Conservation (phyloP, 2,888 invertebrate species). For the Hermodice carunculata region DNA sequence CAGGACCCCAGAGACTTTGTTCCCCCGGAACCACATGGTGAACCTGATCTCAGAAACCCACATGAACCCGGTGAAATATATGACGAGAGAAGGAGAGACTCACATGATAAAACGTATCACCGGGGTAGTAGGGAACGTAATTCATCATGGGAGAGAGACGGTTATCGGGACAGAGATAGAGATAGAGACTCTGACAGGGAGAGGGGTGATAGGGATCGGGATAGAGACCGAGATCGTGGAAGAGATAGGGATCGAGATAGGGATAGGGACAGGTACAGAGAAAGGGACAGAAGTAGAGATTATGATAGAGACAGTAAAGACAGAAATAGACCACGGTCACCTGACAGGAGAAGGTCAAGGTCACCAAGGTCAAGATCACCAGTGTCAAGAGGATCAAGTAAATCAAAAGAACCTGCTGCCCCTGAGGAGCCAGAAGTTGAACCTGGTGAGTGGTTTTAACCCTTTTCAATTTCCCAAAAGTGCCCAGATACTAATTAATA, state of each 20-base stretch:
- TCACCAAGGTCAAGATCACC: conserved; percentile 38
- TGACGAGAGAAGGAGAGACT: too few relatives aligned
- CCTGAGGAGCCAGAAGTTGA: conserved; percentile 1
- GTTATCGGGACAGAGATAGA: conserved; percentile 1
- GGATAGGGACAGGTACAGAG: conserved; percentile 17
- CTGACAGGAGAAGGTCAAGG: conserved; percentile 20
- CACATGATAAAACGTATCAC: too few relatives aligned
- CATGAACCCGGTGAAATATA: too few relatives aligned
- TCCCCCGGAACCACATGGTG: background rate
- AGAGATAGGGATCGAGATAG: conserved; percentile 5
- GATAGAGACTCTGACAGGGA: background rate
- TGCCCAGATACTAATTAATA: too few relatives aligned
- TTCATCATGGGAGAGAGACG: conserved; percentile 13
- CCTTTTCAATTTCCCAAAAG: too few relatives aligned
- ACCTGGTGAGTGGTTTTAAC: background rate
- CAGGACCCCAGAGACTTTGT: too few relatives aligned
- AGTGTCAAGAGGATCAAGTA: conserved; percentile 3
- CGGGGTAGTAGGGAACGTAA: too few relatives aligned
- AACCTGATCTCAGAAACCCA: background rate
- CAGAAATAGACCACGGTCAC: conserved; percentile 17
- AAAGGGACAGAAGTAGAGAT: conserved; percentile 18
- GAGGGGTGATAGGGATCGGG: too few relatives aligned
- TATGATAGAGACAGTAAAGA: conserved; percentile 11
- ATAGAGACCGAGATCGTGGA: background rate
- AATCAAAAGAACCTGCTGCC: conserved; percentile 1